Percentiles rank a stretch among this genome's conserved stretches.
These are phyloP conservation scores for Hyperoplus immaculatus DNA, from an alignment of 2,797 vertebrate genomes.

Conservation along the genomic window DNA sequence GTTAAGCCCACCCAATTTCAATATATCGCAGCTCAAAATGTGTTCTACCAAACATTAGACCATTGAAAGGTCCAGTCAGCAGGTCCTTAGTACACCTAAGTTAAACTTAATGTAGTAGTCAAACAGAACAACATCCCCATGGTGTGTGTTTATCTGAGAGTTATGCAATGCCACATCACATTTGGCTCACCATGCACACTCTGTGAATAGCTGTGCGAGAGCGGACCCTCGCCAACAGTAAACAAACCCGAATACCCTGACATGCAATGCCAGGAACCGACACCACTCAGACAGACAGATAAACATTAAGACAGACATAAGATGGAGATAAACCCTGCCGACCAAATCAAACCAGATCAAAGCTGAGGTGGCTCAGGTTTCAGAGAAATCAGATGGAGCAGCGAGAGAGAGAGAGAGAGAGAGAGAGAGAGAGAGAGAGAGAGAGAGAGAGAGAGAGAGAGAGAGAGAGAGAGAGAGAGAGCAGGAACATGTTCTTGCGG, in stretches of 20 bases:
- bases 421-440: not conserved
- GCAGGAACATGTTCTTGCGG: constrained; percentile 26
- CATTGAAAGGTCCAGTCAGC: not conserved
- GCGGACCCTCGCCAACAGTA: constrained; percentile 55
- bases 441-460: constrained; percentile 22
- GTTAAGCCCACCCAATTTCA: not conserved
- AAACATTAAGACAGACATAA: constrained; percentile 63
- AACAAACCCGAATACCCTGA: constrained; percentile 65
- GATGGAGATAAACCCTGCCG: constrained; percentile 48
- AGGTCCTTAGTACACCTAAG: not conserved
- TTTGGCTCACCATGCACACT: constrained; percentile 23
- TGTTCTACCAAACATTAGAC: not conserved
- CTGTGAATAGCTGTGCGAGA: constrained; percentile 53
- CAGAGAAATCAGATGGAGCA: no score
- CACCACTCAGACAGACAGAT: constrained; percentile 63
- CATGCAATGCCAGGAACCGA: constrained; percentile 28
- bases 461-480: constrained; percentile 7
- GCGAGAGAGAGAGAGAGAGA: not conserved
- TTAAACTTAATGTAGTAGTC: not conserved
- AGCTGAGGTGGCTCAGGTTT: not conserved
- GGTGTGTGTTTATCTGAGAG: constrained; percentile 28
- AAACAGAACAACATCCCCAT: constrained; percentile 21
- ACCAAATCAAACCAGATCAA: constrained; percentile 32
- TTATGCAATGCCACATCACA: constrained; percentile 59
- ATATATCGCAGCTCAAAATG: not conserved